A percentile compares a stretch with the other conserved stretches of the same genome.
Evolutionary conservation across 2,888 invertebrate species (phyloP).

Genomic region (Gisinianus flammeolus): DNA sequence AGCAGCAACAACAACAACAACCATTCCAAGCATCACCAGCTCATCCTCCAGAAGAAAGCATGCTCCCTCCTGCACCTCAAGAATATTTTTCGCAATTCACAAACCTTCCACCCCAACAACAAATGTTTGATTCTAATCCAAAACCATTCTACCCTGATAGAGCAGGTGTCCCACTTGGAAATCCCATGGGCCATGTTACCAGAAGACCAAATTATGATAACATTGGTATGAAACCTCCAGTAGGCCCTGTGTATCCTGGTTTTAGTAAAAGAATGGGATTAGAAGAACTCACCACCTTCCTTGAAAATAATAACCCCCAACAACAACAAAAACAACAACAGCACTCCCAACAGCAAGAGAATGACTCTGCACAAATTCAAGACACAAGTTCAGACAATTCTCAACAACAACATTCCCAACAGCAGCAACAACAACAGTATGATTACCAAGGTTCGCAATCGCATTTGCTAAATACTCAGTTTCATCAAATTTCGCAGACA

Average conservation of each 20-base stretch:
- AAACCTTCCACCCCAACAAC: conserved; percentile 14
- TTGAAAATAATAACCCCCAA: conserved; percentile 20
- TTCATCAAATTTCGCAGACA: not conserved
- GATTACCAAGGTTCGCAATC: conserved; percentile 15
- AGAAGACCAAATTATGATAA: conserved; percentile 26
- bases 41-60: conserved; percentile 5
- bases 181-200: not conserved
- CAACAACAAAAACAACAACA: not conserved
- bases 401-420: not conserved
- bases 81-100: conserved; percentile 22
- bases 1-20: conserved; percentile 8
- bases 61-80: conserved; percentile 18
- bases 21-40: conserved; percentile 19
- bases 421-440: conserved; percentile 11
- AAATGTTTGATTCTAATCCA: conserved; percentile 26
- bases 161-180: not conserved
- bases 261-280: conserved; percentile 39
- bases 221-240: conserved; percentile 34
- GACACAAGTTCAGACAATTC: not conserved
- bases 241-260: conserved; percentile 29
- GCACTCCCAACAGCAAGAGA: not conserved
- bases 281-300: conserved; percentile 22
- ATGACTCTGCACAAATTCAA: not conserved
- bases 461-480: conserved; percentile 28
- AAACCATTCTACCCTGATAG: conserved; percentile 16